phyloP scores from a whole-genome alignment of 2,888 invertebrate genomes.

The Ernsta delagoae region DNA sequence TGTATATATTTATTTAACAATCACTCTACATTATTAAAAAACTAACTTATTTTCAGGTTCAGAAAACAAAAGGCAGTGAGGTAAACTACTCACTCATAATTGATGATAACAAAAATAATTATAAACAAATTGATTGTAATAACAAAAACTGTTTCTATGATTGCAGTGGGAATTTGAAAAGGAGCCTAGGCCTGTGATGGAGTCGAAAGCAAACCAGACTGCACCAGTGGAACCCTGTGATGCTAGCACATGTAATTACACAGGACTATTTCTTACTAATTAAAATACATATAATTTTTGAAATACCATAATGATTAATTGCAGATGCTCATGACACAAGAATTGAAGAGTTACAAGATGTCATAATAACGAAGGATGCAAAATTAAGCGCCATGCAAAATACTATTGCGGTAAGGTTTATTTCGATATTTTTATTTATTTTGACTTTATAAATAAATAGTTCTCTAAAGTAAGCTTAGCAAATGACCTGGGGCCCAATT shows the following conservation, averaged over 20 bases:
- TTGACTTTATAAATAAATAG: not conserved
- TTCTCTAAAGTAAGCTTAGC: no score
- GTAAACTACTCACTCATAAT: not conserved
- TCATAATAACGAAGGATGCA: conserved; percentile 72
- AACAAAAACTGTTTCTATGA: not conserved
- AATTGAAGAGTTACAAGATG: conserved; percentile 68
- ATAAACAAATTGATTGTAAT: not conserved
- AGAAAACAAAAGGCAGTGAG: conserved; percentile 8
- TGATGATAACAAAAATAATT: not conserved
- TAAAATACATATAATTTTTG: no score
- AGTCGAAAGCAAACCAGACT: conserved; percentile 54
- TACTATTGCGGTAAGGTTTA: conserved; percentile 66
- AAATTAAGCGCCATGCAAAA: conserved; percentile 76
- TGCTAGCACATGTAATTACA: conserved; percentile 52
- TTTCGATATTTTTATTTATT: not conserved
- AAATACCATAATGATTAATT: conserved; percentile 38
- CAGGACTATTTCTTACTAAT: not conserved
- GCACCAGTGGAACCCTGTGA: conserved; percentile 47
- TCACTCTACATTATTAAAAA: not conserved
- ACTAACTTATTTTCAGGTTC: conserved; percentile 10
- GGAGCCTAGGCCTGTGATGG: conserved; percentile 44
- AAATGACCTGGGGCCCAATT: no score
- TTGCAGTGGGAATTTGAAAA: conserved; percentile 52
- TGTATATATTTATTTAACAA: no score
- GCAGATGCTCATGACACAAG: conserved; percentile 64